A percentile compares a stretch with the other conserved stretches of the same genome.
phyloP scores from a whole-genome alignment of 2,797 vertebrate genomes.

The Malacoraja senta region DNA sequence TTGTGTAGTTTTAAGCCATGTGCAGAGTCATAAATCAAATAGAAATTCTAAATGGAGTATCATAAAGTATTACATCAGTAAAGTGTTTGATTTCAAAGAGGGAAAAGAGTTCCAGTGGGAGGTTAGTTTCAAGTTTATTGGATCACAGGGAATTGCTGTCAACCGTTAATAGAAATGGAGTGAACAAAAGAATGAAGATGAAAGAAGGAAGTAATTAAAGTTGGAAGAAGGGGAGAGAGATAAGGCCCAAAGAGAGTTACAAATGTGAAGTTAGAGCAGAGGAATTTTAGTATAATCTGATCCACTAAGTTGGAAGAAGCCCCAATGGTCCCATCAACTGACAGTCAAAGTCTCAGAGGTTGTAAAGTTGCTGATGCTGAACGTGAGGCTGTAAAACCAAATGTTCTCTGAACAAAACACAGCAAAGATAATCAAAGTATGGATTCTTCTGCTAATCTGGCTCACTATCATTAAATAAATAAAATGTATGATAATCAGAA shows the following conservation, averaged over 20 bases:
- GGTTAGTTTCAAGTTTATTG: constrained; percentile 62
- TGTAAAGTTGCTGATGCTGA: constrained; percentile 50
- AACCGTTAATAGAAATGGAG: constrained; percentile 67
- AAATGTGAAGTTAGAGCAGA: constrained; percentile 59
- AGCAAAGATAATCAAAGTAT: background rate
- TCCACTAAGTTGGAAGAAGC: constrained; percentile 55
- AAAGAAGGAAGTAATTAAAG: constrained; percentile 64
- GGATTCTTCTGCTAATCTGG: background rate
- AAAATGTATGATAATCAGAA: background rate
- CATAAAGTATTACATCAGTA: constrained; percentile 68
- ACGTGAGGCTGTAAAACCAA: background rate
- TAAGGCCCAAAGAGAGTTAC: constrained; percentile 59
- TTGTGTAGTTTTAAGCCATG: constrained; percentile 15
- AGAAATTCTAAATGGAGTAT: constrained; percentile 61
- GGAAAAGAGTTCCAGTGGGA: constrained; percentile 57
- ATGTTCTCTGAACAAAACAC: background rate
- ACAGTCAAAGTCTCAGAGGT: constrained; percentile 52
- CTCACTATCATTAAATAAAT: background rate
- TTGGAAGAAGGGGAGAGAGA: constrained; percentile 62
- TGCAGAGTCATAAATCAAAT: constrained; percentile 8
- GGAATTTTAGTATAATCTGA: constrained; percentile 39
- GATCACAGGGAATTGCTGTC: constrained; percentile 72
- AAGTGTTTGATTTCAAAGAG: constrained; percentile 68
- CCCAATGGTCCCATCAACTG: constrained; percentile 51
- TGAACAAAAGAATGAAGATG: constrained; percentile 65